Conservation (phyloP, 2,888 invertebrate species). For the Sphaerophoria taeniata region DNA sequence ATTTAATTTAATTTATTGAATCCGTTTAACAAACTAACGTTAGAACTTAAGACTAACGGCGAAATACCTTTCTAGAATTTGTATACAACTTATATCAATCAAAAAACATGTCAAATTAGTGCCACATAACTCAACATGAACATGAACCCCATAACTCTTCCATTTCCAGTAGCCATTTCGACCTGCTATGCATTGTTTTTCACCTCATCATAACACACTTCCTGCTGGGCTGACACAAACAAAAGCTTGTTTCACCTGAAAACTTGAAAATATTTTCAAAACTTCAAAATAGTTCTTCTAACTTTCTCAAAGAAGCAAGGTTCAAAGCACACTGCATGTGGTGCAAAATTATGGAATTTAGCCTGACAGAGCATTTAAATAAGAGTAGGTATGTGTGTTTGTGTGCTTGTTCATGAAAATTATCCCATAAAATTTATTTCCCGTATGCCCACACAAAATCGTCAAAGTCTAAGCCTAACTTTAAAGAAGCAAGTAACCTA, state of each 20-base stretch:
- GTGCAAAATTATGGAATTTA: background rate
- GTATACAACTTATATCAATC: constrained; percentile 59
- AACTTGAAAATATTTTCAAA: constrained; percentile 11
- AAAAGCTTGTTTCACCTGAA: constrained; percentile 3
- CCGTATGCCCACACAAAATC: constrained; percentile 28
- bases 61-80: constrained; percentile 42
- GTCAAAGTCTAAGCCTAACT: constrained; percentile 8
- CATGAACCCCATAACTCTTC: background rate
- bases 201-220: background rate
- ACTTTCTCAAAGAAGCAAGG: background rate
- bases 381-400: background rate
- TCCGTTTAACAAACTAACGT: too few species aligned
- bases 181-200: background rate
- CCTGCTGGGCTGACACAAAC: background rate
- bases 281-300: constrained; percentile 12
- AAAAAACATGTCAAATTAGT: constrained; percentile 63
- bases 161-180: background rate
- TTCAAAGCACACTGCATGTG: background rate
- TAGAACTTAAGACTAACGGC: background rate
- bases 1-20: too few species aligned
- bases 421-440: constrained; percentile 54
- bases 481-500: constrained; percentile 59
- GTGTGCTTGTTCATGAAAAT: constrained; percentile 31
- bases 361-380: constrained; percentile 9
- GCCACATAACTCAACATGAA: constrained; percentile 29